These are phyloP conservation scores for Pterophyllum scalare DNA, from an alignment of 2,113 vertebrate genomes.

Conservation along the genomic window DNA sequence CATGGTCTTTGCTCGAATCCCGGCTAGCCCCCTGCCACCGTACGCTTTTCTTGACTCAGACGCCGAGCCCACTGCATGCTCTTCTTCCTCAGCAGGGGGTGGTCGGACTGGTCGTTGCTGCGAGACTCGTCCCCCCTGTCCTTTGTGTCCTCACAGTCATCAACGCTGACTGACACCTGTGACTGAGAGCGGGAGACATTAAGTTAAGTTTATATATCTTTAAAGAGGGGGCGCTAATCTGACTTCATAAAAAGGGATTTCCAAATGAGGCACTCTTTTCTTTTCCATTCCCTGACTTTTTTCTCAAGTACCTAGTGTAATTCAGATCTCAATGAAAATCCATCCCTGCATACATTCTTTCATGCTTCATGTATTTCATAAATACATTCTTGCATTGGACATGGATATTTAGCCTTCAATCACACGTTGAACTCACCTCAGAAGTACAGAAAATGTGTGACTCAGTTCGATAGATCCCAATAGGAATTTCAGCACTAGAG, in stretches of 20 bases:
- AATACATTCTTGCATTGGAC: not conserved
- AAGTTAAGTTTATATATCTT: not conserved
- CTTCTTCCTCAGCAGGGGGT: conserved; percentile 88
- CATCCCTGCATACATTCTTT: not conserved
- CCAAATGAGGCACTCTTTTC: not conserved
- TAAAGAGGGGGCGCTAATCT: not conserved
- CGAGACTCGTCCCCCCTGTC: conserved; percentile 84
- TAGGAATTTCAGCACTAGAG: conserved; percentile 93
- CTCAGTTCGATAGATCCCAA: conserved; percentile 93
- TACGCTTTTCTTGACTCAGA: conserved; percentile 87
- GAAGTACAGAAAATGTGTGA: conserved; percentile 88
- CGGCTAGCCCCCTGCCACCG: conserved; percentile 80
- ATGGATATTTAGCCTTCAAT: not conserved
- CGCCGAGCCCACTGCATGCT: conserved; percentile 95
- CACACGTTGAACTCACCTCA: conserved; percentile 79
- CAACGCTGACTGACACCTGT: conserved; percentile 89
- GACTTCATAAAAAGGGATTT: too few species aligned
- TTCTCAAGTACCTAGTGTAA: not conserved
- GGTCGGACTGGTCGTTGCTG: conserved; percentile 86
- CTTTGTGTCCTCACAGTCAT: conserved; percentile 90
- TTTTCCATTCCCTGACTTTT: not conserved
- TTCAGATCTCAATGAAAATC: not conserved
- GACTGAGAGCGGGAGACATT: conserved; percentile 77
- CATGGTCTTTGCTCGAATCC: conserved; percentile 70
- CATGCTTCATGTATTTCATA: not conserved